Evolutionary conservation across 2,797 vertebrate species (phyloP), one percentile per base, ranked within the genome.

Genomic region (Phoeniculus purpureus): DNA sequence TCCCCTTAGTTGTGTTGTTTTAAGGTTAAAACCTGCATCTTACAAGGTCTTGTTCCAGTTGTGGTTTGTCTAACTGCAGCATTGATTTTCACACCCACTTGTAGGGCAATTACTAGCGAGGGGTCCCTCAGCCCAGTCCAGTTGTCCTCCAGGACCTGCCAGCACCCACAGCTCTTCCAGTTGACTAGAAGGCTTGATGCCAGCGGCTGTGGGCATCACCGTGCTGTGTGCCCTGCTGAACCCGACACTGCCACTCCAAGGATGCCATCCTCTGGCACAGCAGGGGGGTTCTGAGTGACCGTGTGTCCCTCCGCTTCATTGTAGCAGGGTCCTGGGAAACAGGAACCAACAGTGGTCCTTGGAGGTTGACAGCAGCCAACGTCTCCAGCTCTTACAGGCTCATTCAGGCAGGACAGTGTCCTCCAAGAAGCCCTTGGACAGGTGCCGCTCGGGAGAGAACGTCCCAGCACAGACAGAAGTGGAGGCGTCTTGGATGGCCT

Each of bases 321-420:
- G 1, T 5, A 10, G n/a, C 0, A 16, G 19, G 29, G 20, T 12
- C 17, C 40, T 26, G 45, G 45, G 45, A n/a, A 2, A 15, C 2
- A 19, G 47, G 16, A 67, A 9, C 10, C 17, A 20, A 0, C 0
- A 1, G 15, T 21, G 15, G 2, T 8, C 50, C 26, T 12, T 29
- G 25, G 50, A 31, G 20, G 17, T 10, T 11, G 21, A 12, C 0
- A 9, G 6, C 1, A 6, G n/a, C 4, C 0, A 5, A 9, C 26
- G 80, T 90, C 62, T 88, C 8, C 95, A 97, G 96, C 95, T 77
- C 80, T 97, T 40, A 72, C 91, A 6, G 79, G 60, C 65, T 94
- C 92, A 0, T 51, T 96, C 27, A 20, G 62, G 43, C 88, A 82
- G 31, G 71, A 89, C 7, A 71, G 84, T 0, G 89, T 50, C 47